A percentile compares a stretch with the other conserved stretches of the same genome.
Conservation (phyloP, 2,888 invertebrate genomes). For the Cetonia aurata region DNA sequence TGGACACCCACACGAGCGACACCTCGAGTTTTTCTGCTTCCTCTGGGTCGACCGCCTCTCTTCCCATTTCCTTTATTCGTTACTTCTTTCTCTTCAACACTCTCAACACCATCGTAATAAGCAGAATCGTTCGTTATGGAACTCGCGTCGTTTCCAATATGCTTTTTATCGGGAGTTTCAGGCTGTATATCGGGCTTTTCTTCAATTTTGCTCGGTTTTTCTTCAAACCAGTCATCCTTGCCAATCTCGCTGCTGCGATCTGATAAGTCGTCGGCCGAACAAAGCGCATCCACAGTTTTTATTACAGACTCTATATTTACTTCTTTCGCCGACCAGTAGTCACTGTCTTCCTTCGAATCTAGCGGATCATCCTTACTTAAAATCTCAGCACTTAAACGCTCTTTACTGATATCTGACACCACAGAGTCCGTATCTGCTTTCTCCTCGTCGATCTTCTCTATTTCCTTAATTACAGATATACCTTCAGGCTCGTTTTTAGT, state of each 20-base stretch:
- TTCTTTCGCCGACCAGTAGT: conserved; percentile 84
- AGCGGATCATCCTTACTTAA: conserved; percentile 66
- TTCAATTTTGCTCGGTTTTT: conserved; percentile 33
- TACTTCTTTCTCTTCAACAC: conserved; percentile 53
- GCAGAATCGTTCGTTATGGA: conserved; percentile 33
- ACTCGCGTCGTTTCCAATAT: conserved; percentile 44
- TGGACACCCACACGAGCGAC: conserved; percentile 68
- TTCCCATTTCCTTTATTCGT: conserved; percentile 49
- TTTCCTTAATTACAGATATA: conserved; percentile 60
- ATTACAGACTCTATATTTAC: conserved; percentile 86
- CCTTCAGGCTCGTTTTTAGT: conserved; percentile 53
- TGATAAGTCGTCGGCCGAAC: conserved; percentile 68
- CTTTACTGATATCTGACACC: conserved; percentile 62
- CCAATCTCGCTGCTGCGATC: conserved; percentile 60
- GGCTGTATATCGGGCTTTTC: conserved; percentile 42
- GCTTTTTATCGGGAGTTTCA: conserved; percentile 40
- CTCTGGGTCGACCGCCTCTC: conserved; percentile 53
- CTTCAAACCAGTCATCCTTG: conserved; percentile 48
- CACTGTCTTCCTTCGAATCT: conserved; percentile 76
- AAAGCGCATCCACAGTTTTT: conserved; percentile 80
- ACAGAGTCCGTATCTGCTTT: conserved; percentile 62
- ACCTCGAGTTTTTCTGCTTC: conserved; percentile 64
- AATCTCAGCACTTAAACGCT: conserved; percentile 61
- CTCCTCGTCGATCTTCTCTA: conserved; percentile 62
- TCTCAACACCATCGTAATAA: conserved; percentile 55